A percentile compares a stretch with the other conserved stretches of the same genome.
phyloP scores from a whole-genome alignment of 2,797 vertebrate species.

The Malurus splendens region DNA sequence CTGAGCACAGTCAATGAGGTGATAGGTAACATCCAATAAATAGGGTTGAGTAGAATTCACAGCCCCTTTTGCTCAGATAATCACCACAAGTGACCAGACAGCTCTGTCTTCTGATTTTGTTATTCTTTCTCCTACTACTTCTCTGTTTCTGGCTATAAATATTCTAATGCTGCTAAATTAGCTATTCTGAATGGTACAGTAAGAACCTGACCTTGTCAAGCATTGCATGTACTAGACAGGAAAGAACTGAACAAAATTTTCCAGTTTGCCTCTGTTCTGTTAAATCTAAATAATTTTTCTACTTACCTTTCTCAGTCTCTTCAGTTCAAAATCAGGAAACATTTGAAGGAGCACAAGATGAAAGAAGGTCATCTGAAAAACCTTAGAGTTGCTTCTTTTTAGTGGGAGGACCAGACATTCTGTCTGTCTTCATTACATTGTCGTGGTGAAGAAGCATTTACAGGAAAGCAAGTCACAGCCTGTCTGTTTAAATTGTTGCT shows the following conservation, averaged over 20 bases:
- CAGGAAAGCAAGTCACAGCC: neutral
- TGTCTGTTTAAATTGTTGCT: neutral
- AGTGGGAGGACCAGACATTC: neutral
- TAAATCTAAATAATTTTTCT: neutral
- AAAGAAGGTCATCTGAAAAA: neutral
- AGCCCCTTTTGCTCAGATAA: neutral
- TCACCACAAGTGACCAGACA: neutral
- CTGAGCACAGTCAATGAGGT: neutral
- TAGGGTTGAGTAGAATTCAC: neutral
- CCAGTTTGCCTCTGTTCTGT: neutral
- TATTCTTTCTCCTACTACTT: neutral
- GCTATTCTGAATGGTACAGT: neutral
- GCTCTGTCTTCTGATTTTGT: neutral
- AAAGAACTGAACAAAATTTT: conserved; percentile 5
- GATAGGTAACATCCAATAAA: neutral
- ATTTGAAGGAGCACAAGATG: neutral
- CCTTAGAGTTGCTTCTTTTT: neutral
- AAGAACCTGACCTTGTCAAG: conserved; percentile 38
- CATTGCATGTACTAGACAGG: neutral
- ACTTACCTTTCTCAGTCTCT: neutral
- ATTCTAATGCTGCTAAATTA: neutral
- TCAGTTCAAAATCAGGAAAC: neutral
- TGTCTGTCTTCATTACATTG: neutral
- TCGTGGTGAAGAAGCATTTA: neutral
- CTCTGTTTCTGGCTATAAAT: neutral